A percentile compares a stretch with the other conserved stretches of the same genome.
Conservation (phyloP, 2,888 invertebrate genomes). For the Leptinotarsa peninsularis region DNA sequence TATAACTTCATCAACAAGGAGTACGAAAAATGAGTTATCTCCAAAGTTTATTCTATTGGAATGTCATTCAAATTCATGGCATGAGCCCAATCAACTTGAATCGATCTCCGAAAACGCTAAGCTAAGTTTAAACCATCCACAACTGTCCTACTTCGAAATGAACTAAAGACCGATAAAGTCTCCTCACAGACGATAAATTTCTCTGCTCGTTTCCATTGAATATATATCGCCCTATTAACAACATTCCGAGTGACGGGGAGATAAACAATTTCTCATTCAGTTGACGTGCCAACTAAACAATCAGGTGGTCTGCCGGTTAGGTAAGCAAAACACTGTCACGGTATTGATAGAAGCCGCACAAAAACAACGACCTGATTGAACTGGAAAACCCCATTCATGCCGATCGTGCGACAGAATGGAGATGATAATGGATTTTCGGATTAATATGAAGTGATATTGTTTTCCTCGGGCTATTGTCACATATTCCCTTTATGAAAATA, state of each 20-base stretch:
- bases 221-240: background rate
- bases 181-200: background rate
- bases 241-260: background rate
- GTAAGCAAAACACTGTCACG: background rate
- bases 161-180: background rate
- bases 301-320: conserved; percentile 1
- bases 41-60: too few species aligned
- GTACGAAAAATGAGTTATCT: too few species aligned
- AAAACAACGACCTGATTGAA: conserved; percentile 12
- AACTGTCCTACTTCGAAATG: background rate
- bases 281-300: background rate
- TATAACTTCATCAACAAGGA: too few species aligned
- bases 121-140: background rate
- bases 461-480: background rate
- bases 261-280: background rate
- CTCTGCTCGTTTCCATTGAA: background rate
- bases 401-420: background rate
- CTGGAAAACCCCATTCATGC: background rate
- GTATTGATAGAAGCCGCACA: background rate
- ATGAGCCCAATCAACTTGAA: too few species aligned
- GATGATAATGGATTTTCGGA: background rate
- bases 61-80: too few species aligned
- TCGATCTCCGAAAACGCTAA: too few species aligned
- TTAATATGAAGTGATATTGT: background rate
- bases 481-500: background rate